Percentiles rank a stretch among this genome's conserved stretches.
Evolutionary conservation across 2,797 vertebrate genomes (phyloP).

Genomic region (Rhynchotus rufescens): DNA sequence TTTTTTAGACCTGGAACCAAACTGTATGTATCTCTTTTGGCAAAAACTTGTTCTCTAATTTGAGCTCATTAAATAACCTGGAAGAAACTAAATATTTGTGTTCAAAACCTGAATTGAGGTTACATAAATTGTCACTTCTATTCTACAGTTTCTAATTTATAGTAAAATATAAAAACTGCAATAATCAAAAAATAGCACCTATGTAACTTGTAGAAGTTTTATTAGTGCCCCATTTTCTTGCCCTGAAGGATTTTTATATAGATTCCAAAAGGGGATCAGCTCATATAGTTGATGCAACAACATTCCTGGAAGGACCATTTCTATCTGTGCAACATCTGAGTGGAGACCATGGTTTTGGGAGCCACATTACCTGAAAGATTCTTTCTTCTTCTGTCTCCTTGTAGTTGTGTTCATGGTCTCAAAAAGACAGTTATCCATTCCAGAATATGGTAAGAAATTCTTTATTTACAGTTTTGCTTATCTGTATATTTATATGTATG

Average conservation of each 20-base stretch:
- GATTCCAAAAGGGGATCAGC: neutral
- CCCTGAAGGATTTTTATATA: neutral
- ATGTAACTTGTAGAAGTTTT: neutral
- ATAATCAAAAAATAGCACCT: neutral
- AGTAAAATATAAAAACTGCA: neutral
- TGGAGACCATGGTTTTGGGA: neutral
- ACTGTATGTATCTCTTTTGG: neutral
- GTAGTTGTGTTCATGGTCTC: neutral
- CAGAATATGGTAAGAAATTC: neutral
- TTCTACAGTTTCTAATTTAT: neutral
- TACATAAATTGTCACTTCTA: neutral
- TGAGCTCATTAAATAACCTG: neutral
- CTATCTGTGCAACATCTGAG: neutral
- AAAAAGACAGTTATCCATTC: neutral
- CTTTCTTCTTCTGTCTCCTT: neutral
- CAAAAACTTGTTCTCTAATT: neutral
- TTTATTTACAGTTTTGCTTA: neutral
- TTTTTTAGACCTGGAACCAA: neutral
- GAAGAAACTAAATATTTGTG: neutral
- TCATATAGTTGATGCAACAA: neutral
- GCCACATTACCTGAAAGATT: neutral
- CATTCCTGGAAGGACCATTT: neutral
- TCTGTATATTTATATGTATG: neutral
- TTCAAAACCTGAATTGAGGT: neutral
- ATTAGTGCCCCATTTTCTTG: neutral